Evolutionary conservation across 2,113 vertebrate genomes (phyloP).

Genomic region (Semicossyphus pulcher): DNA sequence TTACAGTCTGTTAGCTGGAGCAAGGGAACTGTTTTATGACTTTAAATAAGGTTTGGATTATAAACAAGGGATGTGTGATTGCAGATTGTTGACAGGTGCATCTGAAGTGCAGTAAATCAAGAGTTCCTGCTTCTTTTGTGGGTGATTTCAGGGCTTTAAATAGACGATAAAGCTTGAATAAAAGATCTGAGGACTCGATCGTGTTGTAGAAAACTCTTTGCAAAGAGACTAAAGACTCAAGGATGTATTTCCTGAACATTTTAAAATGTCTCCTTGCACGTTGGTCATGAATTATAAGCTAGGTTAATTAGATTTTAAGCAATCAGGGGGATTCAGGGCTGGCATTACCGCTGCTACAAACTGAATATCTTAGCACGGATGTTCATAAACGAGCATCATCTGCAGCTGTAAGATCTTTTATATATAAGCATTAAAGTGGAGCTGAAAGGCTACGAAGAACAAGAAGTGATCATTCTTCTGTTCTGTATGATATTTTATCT

Average conservation of each 20-base stretch:
- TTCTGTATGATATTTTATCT: not conserved
- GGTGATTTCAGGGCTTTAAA: slow-evolving; percentile 7
- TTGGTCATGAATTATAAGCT: slow-evolving; percentile 31
- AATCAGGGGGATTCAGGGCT: not conserved
- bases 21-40: not conserved
- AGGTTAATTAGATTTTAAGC: slow-evolving; percentile 25
- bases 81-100: slow-evolving; percentile 14
- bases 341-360: not conserved
- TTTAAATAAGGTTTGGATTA: not conserved
- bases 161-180: not conserved
- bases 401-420: not conserved
- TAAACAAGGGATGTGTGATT: slow-evolving; percentile 19
- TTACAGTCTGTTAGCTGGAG: not conserved
- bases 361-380: not conserved
- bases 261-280: not conserved
- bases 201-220: not conserved
- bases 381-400: not conserved
- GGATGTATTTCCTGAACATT: not conserved
- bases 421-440: not conserved
- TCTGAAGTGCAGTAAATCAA: not conserved
- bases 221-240: not conserved
- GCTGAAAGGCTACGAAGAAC: not conserved
- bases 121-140: not conserved
- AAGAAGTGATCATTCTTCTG: not conserved
- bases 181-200: not conserved